Evolutionary conservation across 1,140 invertebrate genomes (phyloP).

Genomic region (Papilio dardanus): DNA sequence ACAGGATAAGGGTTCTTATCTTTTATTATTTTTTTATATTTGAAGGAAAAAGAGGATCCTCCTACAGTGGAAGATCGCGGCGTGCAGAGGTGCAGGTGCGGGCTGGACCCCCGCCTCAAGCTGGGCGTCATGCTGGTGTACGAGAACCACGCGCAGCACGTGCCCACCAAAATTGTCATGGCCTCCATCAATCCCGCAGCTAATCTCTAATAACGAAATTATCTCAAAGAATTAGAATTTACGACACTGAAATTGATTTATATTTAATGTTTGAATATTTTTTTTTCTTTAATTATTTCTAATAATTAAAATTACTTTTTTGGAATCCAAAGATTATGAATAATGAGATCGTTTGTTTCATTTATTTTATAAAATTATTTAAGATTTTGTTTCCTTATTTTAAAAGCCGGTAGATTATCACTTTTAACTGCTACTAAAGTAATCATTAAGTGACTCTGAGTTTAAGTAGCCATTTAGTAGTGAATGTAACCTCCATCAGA

Average conservation of each 20-base stretch:
- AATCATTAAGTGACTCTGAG: too few species aligned
- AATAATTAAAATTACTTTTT: too few species aligned
- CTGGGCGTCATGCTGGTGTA: background rate
- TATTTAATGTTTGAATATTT: background rate
- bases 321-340: too few species aligned
- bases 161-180: background rate
- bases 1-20: too few species aligned
- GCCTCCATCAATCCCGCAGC: background rate
- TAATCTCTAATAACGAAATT: background rate
- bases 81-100: background rate
- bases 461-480: background rate
- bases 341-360: too few species aligned
- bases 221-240: background rate
- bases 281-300: too few species aligned
- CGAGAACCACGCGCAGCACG: background rate
- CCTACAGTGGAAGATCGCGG: background rate
- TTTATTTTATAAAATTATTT: too few species aligned
- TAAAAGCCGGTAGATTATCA: too few species aligned
- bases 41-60: background rate
- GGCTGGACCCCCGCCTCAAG: background rate
- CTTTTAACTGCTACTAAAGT: too few species aligned
- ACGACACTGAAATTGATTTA: too few species aligned
- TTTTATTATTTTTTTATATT: background rate
- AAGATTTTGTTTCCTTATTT: too few species aligned
- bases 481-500: too few species aligned